Base-by-base conservation (phyloP, 2,888 invertebrate genomes). In the Dysmachus trigonus region DNA sequence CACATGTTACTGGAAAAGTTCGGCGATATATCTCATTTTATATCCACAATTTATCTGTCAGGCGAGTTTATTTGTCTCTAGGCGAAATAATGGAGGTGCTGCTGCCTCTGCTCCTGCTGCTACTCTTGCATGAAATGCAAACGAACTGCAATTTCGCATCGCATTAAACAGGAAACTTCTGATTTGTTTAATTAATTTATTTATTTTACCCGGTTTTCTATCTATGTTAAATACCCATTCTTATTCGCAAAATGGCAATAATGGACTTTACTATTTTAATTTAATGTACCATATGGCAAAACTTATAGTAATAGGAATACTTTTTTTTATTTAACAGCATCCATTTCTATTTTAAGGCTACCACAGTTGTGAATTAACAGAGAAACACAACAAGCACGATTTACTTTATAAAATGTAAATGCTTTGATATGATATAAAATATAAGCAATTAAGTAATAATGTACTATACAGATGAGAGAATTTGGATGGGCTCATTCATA, bases 1-100 rank as follows among this genome's bases (percentile, higher is more conserved):
- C 81, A 81, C 81, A 81, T 81, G 81, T 81, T 81, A 62, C 81
- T 81, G 62, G 33, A 47, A 53, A 81, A 81, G 53, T 81, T 81
- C 31, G 2, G 33, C 81, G 62, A 81, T 81, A 81, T 81, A 81
- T 81, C 81, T 81, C 51, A 53, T 81, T 81, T 81, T 62, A 81
- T 53, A 53, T 81, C 53, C 51, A 81, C 81, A 53, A 81, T 81
- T 81, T 81, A 81, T 81, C 53, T 81, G 81, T 81, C 81, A 62
- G 81, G 33, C 31, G 33, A 81, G 62, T 81, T 81, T 51, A 51
- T 51, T 79, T 81, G 81, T 62, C 30, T 81, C 53, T 33, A 27
- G 81, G 62, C 22, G 62, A 62, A 62, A 62, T 62, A 62, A 62
- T 62, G 62, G 62, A 62, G 62, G 62, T 62, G 62, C 62, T 27